Evolutionary conservation across 2,888 invertebrate genomes (phyloP), one percentile per base, ranked within the genome.

Genomic region (Drosophila sordidula): DNA sequence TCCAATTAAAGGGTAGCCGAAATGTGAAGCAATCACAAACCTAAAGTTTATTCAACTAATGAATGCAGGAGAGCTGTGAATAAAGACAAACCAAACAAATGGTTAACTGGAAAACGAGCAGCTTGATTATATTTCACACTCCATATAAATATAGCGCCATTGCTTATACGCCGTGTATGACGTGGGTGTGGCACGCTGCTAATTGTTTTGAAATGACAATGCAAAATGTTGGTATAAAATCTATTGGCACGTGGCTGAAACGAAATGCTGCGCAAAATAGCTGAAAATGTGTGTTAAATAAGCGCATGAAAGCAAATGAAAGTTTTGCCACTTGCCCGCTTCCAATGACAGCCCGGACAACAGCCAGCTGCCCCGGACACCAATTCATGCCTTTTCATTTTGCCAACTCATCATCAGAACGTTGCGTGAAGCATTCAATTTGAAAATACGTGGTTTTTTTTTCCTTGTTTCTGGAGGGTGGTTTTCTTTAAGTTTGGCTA

Each of bases 201-300:
- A 85, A 85, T 85, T 85, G 89, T 75, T 68, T 41, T 66, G 32
- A 70, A 84, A 87, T 85, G 84, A 85, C 87, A 75, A 47, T 56
- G 87, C 84, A 75, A 11, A 68, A 75, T 78, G 42, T 71, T 67
- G 6, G 55, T 22, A 58, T 64, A 61, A 75, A 74, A 67, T 64
- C 74, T 57, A 50, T 69, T 50, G 55, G 49, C 68, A 67, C 61
- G 65, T 73, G 65, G 61, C 58, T 22, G 38, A 44, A 51, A 57
- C 41, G 57, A 82, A 80, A 61, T 49, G 56, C 56, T 64, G 49
- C 44, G 62, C 67, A 78, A 87, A 83, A 83, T 78, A 64, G 64
- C 73, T 86, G 73, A 73, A 81, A 86, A 85, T 85, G 22, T 78
- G 82, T 83, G 82, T 85, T 87, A 87, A 83, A 83, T 83, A 85